phyloP scores from a whole-genome alignment of 2,797 vertebrate genomes.

The Dendrocincla fuliginosa region DNA sequence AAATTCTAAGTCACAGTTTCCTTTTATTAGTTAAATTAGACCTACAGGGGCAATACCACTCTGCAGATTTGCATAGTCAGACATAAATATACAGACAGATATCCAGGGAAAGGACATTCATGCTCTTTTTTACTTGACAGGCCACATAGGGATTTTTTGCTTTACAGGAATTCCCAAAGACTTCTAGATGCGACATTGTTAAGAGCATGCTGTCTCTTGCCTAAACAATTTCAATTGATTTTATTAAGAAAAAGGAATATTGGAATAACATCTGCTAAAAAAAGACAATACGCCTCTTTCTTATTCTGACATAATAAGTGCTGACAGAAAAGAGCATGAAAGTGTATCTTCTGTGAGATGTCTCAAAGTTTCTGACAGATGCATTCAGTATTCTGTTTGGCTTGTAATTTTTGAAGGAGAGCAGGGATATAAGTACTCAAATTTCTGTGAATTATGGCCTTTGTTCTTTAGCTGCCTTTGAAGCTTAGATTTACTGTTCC shows the following conservation, averaged over 20 bases:
- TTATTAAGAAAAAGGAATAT: not conserved
- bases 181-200: not conserved
- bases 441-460: not conserved
- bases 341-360: not conserved
- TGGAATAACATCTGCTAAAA: not conserved
- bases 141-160: not conserved
- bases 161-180: constrained; percentile 34
- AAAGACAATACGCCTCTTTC: not conserved
- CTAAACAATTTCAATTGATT: constrained; percentile 1
- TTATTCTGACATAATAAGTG: not conserved
- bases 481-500: not conserved
- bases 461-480: not conserved
- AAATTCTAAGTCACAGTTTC: not conserved
- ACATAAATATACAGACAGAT: not conserved
- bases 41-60: not conserved
- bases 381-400: not conserved
- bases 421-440: not conserved
- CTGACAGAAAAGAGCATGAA: not conserved
- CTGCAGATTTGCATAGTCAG: not conserved
- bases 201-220: not conserved
- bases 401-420: not conserved
- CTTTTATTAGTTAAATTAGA: not conserved
- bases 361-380: not conserved
- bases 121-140: not conserved
- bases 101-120: not conserved